Evolutionary conservation across 2,797 vertebrate species (phyloP).

Genomic region (Sebastes alutus): DNA sequence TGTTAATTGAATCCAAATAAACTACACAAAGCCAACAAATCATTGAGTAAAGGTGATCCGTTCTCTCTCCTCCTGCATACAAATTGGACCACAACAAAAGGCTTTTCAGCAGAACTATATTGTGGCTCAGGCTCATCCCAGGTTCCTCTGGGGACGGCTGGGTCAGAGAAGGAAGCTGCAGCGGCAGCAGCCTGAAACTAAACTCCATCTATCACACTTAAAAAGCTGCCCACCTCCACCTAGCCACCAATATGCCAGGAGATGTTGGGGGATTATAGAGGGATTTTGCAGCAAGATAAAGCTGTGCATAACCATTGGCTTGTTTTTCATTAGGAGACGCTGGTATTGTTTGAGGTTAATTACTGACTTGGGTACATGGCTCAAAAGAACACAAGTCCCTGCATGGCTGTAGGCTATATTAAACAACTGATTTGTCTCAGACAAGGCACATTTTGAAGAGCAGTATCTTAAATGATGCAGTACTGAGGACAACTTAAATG

Average conservation of each 20-base stretch:
- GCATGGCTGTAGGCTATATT: conserved; percentile 44
- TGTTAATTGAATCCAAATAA: conserved; percentile 18
- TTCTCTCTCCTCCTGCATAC: conserved; percentile 42
- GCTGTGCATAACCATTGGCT: conserved; percentile 52
- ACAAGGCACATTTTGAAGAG: conserved; percentile 46
- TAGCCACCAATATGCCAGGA: conserved; percentile 55
- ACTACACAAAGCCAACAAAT: not conserved
- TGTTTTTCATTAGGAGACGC: conserved; percentile 65
- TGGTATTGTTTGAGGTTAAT: conserved; percentile 73
- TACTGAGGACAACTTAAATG: conserved; percentile 9
- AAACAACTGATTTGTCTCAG: conserved; percentile 65
- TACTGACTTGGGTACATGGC: conserved; percentile 58
- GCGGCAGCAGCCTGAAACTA: conserved; percentile 67
- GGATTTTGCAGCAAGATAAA: conserved; percentile 60
- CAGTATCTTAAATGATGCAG: not conserved
- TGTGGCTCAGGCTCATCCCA: conserved; percentile 55
- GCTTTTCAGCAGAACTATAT: conserved; percentile 62
- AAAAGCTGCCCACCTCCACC: conserved; percentile 73
- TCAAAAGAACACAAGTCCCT: conserved; percentile 35
- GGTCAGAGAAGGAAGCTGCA: conserved; percentile 59
- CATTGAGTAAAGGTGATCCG: not conserved
- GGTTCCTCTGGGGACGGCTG: conserved; percentile 60
- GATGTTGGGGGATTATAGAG: conserved; percentile 60
- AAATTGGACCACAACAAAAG: conserved; percentile 73
- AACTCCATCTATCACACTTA: conserved; percentile 86